phyloP scores from a whole-genome alignment of 1,140 invertebrate species.

The Dreissena polymorpha region DNA sequence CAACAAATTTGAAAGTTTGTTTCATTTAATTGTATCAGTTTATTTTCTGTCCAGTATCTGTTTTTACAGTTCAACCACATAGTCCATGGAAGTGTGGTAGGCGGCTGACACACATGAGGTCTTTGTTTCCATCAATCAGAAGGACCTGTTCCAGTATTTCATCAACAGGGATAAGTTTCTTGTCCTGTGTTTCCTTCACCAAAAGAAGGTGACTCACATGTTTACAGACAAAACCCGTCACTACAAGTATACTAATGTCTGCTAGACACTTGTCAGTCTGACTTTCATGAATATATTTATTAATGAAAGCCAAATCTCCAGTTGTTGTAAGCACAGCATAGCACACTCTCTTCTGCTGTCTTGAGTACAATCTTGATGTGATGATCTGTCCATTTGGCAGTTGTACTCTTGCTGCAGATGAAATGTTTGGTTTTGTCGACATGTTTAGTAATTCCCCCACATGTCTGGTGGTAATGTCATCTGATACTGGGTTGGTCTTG shows the following conservation, averaged over 20 bases:
- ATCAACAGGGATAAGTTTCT: not conserved
- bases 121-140: not conserved
- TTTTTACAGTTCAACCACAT: not conserved
- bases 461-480: not conserved
- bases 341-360: not conserved
- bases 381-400: too few species aligned
- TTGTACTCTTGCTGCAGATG: not conserved
- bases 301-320: not conserved
- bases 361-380: not conserved
- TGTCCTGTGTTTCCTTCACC: too few species aligned
- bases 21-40: not conserved
- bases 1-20: too few species aligned
- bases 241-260: too few species aligned
- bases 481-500: not conserved
- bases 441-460: not conserved
- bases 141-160: not conserved
- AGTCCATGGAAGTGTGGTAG: slow-evolving; percentile 3
- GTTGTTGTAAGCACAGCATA: not conserved
- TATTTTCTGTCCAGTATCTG: too few species aligned
- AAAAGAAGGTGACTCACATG: too few species aligned
- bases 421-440: not conserved
- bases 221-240: too few species aligned
- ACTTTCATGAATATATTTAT: slow-evolving; percentile 1
- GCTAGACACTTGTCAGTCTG: too few species aligned
- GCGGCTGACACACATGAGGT: not conserved